These are phyloP conservation scores for Drosophila lutescens DNA, from an alignment of 2,888 invertebrate species.

Conservation along the genomic window DNA sequence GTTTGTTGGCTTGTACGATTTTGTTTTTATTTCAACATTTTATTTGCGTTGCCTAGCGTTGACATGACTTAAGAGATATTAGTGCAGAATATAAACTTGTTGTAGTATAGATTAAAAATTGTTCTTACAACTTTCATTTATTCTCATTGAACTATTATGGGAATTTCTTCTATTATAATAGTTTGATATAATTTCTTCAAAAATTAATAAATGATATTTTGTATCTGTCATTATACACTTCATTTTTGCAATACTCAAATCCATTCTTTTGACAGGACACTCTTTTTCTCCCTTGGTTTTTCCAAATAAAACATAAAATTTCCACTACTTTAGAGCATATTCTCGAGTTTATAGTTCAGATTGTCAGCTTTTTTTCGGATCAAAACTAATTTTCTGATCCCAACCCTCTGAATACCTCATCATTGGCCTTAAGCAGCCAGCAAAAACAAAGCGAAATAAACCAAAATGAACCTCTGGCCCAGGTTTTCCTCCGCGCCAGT, in stretches of 20 bases:
- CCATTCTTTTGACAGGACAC: too few species aligned
- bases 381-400: neutral
- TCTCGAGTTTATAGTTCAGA: neutral
- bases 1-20: conserved; percentile 37
- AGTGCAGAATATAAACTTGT: too few species aligned
- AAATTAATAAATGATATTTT: too few species aligned
- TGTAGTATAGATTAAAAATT: too few species aligned
- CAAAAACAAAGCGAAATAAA: neutral
- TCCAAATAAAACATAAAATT: too few species aligned
- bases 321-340: neutral
- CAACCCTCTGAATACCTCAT: neutral
- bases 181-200: too few species aligned
- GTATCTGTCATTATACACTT: too few species aligned
- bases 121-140: too few species aligned
- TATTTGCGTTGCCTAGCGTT: conserved; percentile 2
- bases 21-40: conserved; percentile 29
- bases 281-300: too few species aligned
- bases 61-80: neutral
- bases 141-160: too few species aligned
- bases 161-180: too few species aligned
- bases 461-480: conserved; percentile 11
- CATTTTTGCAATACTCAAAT: too few species aligned
- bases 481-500: neutral
- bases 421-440: neutral
- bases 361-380: neutral